Percentiles rank a stretch among this genome's conserved stretches.
Conservation (phyloP, 2,888 invertebrate species). For the Idaea straminata region DNA sequence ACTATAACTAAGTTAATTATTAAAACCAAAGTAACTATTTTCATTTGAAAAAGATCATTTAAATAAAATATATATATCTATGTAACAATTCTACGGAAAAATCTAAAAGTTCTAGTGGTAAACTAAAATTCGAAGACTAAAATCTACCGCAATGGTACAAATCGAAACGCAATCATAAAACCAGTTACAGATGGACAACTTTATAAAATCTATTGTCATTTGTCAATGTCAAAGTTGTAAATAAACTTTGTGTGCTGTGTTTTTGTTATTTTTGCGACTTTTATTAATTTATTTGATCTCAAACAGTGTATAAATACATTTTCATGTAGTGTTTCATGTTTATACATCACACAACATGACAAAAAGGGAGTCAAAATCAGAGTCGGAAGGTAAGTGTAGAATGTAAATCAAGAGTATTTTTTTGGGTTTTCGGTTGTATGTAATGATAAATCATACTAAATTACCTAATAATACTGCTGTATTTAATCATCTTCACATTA, state of each 20-base stretch:
- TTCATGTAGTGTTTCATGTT: background rate
- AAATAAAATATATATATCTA: too few relatives aligned
- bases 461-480: background rate
- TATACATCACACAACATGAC: background rate
- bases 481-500: too few relatives aligned
- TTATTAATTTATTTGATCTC: background rate
- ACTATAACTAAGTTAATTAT: too few relatives aligned
- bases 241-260: conserved; percentile 14
- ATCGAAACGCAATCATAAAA: conserved; percentile 10
- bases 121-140: too few relatives aligned
- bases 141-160: background rate
- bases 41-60: too few relatives aligned
- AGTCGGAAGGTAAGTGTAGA: background rate
- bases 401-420: background rate
- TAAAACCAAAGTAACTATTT: too few relatives aligned
- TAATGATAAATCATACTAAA: background rate
- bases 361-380: background rate
- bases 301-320: background rate
- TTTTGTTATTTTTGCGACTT: background rate
- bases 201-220: background rate
- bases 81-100: background rate
- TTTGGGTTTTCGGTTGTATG: background rate
- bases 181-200: background rate
- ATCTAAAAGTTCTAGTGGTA: background rate
- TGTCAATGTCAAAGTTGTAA: conserved; percentile 18